These are phyloP conservation scores for Etheostoma perlongum DNA, from an alignment of 2,797 vertebrate genomes.

Conservation along the genomic window DNA sequence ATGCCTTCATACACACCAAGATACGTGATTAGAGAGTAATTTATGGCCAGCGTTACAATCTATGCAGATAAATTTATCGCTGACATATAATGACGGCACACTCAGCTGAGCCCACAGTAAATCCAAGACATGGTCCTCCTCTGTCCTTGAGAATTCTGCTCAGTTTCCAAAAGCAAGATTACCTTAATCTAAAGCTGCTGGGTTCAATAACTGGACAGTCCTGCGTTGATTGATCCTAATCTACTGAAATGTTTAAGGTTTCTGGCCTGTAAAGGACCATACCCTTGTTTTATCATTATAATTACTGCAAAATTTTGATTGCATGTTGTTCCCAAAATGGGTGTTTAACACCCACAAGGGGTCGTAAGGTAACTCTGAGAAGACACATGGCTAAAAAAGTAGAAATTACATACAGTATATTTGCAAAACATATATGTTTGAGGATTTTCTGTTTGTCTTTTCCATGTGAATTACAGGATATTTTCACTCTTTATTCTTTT, in stretches of 20 bases:
- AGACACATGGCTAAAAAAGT: not conserved
- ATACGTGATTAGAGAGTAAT: constrained; percentile 68
- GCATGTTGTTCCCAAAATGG: not conserved
- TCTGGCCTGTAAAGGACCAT: not conserved
- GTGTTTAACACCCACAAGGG: not conserved
- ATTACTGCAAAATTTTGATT: no score
- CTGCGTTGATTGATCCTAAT: not conserved
- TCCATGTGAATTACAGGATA: no score
- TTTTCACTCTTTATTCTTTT: not conserved
- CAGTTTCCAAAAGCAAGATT: constrained; percentile 29
- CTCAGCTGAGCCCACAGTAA: constrained; percentile 60
- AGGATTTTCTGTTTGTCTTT: not conserved
- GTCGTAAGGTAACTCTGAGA: not conserved
- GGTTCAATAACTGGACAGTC: constrained; percentile 4
- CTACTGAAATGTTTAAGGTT: constrained; percentile 2
- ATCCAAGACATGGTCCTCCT: constrained; percentile 50
- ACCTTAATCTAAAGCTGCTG: constrained; percentile 28
- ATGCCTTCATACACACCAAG: constrained; percentile 58
- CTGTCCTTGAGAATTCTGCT: constrained; percentile 70
- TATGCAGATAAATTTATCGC: constrained; percentile 68
- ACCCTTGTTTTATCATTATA: not conserved
- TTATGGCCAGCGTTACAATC: constrained; percentile 68
- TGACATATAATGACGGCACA: constrained; percentile 58
- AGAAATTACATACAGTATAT: not conserved
- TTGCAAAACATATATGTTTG: not conserved